A percentile compares a stretch with the other conserved stretches of the same genome.
Evolutionary conservation across 2,113 vertebrate genomes (phyloP).

Genomic region (Colaptes auratus): DNA sequence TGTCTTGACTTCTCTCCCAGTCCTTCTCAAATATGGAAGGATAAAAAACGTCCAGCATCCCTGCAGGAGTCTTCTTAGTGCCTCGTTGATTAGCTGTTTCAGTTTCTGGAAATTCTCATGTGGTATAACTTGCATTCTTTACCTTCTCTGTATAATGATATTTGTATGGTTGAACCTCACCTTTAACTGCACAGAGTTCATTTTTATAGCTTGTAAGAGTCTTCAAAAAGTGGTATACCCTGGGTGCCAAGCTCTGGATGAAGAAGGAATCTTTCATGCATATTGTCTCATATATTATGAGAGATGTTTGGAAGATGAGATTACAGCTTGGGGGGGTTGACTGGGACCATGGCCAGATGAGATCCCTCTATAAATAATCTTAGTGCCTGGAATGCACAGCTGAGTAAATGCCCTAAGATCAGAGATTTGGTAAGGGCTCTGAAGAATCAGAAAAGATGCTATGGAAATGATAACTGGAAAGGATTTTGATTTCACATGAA

Average conservation of each 20-base stretch:
- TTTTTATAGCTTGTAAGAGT: background rate
- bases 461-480: background rate
- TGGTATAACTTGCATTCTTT: background rate
- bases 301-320: background rate
- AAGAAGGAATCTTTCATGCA: background rate
- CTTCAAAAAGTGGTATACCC: background rate
- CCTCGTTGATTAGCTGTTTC: background rate
- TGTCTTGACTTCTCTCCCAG: background rate
- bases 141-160: background rate
- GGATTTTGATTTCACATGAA: background rate
- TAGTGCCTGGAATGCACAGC: background rate
- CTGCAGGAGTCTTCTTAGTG: background rate
- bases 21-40: background rate
- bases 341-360: accelerated
- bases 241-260: background rate
- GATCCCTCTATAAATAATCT: background rate
- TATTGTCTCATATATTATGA: background rate
- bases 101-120: background rate
- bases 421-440: background rate
- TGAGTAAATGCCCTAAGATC: background rate
- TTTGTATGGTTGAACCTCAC: background rate
- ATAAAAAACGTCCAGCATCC: background rate
- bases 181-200: background rate
- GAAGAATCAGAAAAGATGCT: background rate
- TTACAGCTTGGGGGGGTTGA: accelerated